phyloP scores from a whole-genome alignment of 92 coral and sea anemone species.

The Porites lobata region DNA sequence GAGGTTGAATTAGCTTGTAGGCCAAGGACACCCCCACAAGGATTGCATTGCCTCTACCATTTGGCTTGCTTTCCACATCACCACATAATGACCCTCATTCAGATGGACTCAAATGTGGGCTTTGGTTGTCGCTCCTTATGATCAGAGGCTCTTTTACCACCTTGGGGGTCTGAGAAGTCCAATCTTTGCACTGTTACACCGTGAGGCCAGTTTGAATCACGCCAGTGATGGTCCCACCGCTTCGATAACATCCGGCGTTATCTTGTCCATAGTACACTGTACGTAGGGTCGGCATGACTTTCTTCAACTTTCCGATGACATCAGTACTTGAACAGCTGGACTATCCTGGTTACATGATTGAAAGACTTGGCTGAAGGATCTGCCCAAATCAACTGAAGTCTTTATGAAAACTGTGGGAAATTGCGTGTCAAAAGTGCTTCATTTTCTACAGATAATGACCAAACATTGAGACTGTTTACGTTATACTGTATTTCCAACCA shows the following conservation, averaged over 20 bases:
- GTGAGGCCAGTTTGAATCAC: not conserved
- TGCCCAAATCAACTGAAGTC: no score
- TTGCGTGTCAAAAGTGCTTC: no score
- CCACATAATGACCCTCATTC: constrained; percentile 28
- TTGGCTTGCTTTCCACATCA: constrained; percentile 55
- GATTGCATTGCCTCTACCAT: constrained; percentile 59
- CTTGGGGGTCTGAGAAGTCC: constrained; percentile 45
- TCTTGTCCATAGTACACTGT: constrained; percentile 39
- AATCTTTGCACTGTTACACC: constrained; percentile 20
- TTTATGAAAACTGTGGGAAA: no score
- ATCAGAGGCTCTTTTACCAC: constrained; percentile 37
- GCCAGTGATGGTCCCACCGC: constrained; percentile 17
- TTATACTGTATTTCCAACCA: no score
- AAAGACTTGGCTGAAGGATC: constrained; percentile 32
- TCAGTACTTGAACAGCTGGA: constrained; percentile 33
- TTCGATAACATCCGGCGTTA: constrained; percentile 50
- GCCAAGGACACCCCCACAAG: constrained; percentile 48
- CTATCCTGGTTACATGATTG: constrained; percentile 56
- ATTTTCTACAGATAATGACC: no score
- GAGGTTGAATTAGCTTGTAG: not conserved
- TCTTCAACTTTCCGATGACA: constrained; percentile 43
- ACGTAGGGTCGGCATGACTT: constrained; percentile 26
- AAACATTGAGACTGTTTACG: no score
- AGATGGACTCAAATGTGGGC: constrained; percentile 40
- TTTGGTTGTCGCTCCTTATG: constrained; percentile 44